Conservation (phyloP, 2,888 invertebrate species). For the Papilio protenor region DNA sequence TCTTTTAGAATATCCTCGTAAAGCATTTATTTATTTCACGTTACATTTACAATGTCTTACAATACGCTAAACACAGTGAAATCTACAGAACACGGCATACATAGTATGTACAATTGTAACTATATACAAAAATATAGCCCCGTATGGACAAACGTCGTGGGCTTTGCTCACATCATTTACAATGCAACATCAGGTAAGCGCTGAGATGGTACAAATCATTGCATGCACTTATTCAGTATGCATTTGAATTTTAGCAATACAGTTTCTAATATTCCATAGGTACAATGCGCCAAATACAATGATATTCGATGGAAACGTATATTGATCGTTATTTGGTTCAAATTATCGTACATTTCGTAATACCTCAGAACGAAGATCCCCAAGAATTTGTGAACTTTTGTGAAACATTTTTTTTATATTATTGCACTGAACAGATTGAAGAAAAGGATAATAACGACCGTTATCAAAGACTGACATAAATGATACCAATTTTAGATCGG, state of each 20-base stretch:
- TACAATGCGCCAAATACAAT: not conserved
- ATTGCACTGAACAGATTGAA: not conserved
- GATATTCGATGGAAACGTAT: not conserved
- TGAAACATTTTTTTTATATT: not conserved
- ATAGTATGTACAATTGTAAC: constrained; percentile 80
- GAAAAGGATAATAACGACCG: not conserved
- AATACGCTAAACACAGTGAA: constrained; percentile 68
- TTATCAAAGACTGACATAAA: not conserved
- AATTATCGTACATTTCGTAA: no score
- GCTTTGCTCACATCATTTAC: constrained; percentile 50
- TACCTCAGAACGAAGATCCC: no score
- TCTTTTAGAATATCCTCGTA: constrained; percentile 14
- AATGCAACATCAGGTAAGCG: constrained; percentile 8
- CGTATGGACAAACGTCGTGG: constrained; percentile 64
- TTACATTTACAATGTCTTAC: constrained; percentile 58
- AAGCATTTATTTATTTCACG: constrained; percentile 34
- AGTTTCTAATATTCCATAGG: constrained; percentile 3
- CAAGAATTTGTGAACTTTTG: no score
- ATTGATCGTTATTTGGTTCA: no score
- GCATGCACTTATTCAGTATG: not conserved
- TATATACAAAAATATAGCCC: constrained; percentile 77
- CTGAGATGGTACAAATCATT: not conserved
- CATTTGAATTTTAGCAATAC: not conserved
- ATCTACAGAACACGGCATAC: constrained; percentile 79
- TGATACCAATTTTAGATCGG: not conserved